Base-by-base conservation (phyloP, 2,797 vertebrate species). In the Anniella stebbinsi region DNA sequence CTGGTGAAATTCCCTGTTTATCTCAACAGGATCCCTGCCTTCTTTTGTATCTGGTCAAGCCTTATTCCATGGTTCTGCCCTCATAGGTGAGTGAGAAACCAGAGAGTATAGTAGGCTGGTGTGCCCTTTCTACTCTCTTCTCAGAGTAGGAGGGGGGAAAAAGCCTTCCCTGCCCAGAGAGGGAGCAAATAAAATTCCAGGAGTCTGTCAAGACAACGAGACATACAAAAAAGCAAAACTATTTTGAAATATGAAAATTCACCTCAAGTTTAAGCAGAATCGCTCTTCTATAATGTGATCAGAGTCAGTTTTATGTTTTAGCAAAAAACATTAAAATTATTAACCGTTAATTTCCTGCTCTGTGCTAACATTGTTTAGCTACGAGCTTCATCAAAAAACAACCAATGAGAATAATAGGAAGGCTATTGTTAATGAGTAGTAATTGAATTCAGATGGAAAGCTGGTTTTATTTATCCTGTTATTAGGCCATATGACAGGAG, bases 381-480 rank as follows among this genome's bases (percentile, higher is more conserved):
- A 57, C n/a, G 15, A 30, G 54, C 15, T 41, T 33, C 36, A 30
- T 75, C 8, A 60, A 60, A 72, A n/a, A 86, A 63, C 41, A 76
- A 76, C 38, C 51, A 76, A 60, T 86, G 54, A 75, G 54, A 86
- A 63, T 72, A 86, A 76, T 41, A 86, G 41, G 25, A 73, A 21
- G 4, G 38, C 28, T 73, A n/a, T 51, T 67, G 66, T 78, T 12
- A 88, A 60, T 57, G 13, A 72, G 83, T 60, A 60, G 13, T 76
- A 85, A 57, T 87, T 91, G 93, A 91, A 92, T 36, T 88, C 38
- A 93, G 89, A 94, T 80, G 70, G 80, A 76, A 91, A 76, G 45
- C 84, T 92, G 2, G 0, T 89, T 93, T 91, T 80, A 89, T 92
- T 94, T 91, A 90, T 93, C 91, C 82, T 91, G 82, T 85, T 88